Conservation (phyloP, 2,888 invertebrate species). For the Ceraclea dissimilis region DNA sequence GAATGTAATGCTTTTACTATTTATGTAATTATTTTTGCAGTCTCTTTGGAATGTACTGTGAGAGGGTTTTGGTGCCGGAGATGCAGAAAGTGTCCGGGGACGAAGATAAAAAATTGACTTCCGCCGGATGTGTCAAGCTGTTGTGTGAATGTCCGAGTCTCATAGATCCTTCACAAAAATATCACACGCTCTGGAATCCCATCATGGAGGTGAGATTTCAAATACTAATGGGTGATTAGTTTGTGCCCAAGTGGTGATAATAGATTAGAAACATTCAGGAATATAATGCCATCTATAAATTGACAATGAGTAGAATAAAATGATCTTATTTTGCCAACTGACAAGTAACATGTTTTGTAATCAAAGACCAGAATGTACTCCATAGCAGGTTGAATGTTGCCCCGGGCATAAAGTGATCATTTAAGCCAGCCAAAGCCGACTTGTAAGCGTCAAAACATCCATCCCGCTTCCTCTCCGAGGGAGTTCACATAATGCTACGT, state of each 20-base stretch:
- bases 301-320: too few relatives aligned
- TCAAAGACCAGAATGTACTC: too few relatives aligned
- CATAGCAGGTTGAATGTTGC: too few relatives aligned
- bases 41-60: constrained; percentile 94
- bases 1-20: too few relatives aligned
- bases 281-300: not conserved
- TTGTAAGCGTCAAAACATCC: too few relatives aligned
- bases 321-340: too few relatives aligned
- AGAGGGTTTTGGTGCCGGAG: constrained; percentile 80
- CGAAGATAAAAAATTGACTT: constrained; percentile 83
- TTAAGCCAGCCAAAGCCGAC: too few relatives aligned
- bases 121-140: constrained; percentile 81
- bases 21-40: constrained; percentile 37
- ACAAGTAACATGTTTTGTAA: too few relatives aligned
- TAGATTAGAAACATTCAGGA: not conserved
- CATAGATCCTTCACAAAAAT: constrained; percentile 51
- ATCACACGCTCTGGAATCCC: constrained; percentile 54
- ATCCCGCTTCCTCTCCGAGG: too few relatives aligned
- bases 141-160: constrained; percentile 69
- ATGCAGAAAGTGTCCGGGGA: constrained; percentile 78
- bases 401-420: too few relatives aligned
- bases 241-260: not conserved
- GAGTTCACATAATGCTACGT: too few relatives aligned
- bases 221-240: not conserved
- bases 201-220: constrained; percentile 52